Percentiles rank a stretch among this genome's conserved stretches.
These are phyloP conservation scores for Pollimyrus isidori DNA, from an alignment of 2,113 vertebrate genomes.

Conservation along the genomic window DNA sequence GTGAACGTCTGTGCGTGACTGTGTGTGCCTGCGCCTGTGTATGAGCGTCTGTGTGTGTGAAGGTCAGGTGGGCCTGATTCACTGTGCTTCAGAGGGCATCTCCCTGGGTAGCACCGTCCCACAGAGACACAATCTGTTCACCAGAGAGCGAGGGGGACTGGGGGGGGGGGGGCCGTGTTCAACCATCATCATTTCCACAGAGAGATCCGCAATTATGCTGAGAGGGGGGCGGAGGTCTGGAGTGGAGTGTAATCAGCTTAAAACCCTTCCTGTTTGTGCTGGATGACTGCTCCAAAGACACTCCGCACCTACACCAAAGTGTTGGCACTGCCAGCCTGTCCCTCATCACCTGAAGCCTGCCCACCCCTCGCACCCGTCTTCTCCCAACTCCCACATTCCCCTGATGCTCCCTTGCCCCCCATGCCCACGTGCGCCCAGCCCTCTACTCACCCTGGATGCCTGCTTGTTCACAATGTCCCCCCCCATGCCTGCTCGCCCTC, in stretches of 20 bases:
- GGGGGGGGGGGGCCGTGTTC: not conserved
- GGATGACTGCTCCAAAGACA: not conserved
- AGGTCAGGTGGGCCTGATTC: conserved; percentile 31
- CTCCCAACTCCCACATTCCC: not conserved
- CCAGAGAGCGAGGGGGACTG: conserved; percentile 43
- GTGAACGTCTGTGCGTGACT: not conserved
- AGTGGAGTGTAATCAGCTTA: not conserved
- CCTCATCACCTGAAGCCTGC: not conserved
- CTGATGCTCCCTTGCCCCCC: not conserved
- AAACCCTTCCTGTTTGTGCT: not conserved
- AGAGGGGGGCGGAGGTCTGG: conserved; percentile 13
- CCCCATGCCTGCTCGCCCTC: not conserved
- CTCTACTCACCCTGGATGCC: not conserved
- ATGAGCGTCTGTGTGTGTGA: conserved; percentile 19
- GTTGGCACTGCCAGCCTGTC: not conserved
- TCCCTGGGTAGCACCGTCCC: conserved; percentile 67
- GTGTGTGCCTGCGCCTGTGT: conserved; percentile 2
- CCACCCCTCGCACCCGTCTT: not conserved
- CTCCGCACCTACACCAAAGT: not conserved
- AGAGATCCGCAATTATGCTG: conserved; percentile 15
- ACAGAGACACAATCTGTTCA: conserved; percentile 74
- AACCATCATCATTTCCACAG: conserved; percentile 16
- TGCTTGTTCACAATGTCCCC: not conserved
- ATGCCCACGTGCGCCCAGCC: not conserved
- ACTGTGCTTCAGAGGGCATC: conserved; percentile 46